Conservation (phyloP, 1,140 invertebrate species). For the Hypothenemus hampei region DNA sequence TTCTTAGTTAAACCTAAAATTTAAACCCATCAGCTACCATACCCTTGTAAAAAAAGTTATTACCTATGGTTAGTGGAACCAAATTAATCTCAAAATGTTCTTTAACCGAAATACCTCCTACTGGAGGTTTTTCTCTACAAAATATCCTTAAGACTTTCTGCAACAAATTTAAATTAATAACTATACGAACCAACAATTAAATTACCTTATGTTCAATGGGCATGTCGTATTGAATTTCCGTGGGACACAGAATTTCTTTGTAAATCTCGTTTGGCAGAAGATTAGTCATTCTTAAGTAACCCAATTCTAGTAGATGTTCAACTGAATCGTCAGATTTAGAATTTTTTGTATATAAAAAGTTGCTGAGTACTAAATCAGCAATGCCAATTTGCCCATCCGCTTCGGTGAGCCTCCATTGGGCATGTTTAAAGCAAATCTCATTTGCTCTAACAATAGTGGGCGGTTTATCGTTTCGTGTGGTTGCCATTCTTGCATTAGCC, state of each 20-base stretch:
- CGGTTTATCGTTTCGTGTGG: slow-evolving; percentile 56
- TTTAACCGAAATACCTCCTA: slow-evolving; percentile 96
- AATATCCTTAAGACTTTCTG: slow-evolving; percentile 79
- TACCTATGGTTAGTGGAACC: slow-evolving; percentile 85
- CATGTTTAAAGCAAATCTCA: slow-evolving; percentile 98
- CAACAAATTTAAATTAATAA: slow-evolving; percentile 25
- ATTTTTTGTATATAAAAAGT: slow-evolving; percentile 96
- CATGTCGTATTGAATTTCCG: slow-evolving; percentile 83
- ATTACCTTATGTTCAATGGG: slow-evolving; percentile 72
- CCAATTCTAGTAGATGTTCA: slow-evolving; percentile 95
- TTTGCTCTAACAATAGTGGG: slow-evolving; percentile 79
- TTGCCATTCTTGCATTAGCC: slow-evolving; percentile 54
- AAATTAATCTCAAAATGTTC: slow-evolving; percentile 98
- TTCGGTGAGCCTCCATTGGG: slow-evolving; percentile 97
- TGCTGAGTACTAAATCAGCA: slow-evolving; percentile 90
- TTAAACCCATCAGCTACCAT: neutral
- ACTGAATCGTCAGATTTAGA: slow-evolving; percentile 96
- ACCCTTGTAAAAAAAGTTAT: slow-evolving; percentile 7
- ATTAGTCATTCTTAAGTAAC: slow-evolving; percentile 93
- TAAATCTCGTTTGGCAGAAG: slow-evolving; percentile 92
- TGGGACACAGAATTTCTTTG: slow-evolving; percentile 84
- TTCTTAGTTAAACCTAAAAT: slow-evolving; percentile 82
- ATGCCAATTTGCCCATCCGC: slow-evolving; percentile 96
- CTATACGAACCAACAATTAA: neutral
- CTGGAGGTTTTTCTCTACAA: slow-evolving; percentile 84